These are phyloP conservation scores for Tillus elongatus DNA, from an alignment of 2,888 invertebrate species.

Conservation along the genomic window DNA sequence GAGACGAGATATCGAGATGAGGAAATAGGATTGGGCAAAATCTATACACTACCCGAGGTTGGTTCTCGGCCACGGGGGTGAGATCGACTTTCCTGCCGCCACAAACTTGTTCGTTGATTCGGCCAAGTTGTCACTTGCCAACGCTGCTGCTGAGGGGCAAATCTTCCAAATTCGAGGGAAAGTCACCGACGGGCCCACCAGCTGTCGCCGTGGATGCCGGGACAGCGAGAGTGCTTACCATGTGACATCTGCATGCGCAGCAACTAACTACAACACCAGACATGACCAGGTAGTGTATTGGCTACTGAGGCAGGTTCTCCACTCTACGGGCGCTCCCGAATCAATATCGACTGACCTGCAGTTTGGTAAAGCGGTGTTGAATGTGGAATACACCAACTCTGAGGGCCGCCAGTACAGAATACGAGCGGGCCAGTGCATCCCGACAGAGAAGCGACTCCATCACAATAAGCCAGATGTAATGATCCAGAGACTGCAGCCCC, in stretches of 20 bases:
- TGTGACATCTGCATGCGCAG: conserved; percentile 4
- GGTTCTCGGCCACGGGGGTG: not conserved
- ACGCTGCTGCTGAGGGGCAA: not conserved
- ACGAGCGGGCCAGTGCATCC: too few species aligned
- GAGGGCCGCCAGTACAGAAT: too few species aligned
- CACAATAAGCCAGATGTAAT: too few species aligned
- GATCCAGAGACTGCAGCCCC: too few species aligned
- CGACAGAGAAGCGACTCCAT: too few species aligned
- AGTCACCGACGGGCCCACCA: not conserved
- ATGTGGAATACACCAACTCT: too few species aligned
- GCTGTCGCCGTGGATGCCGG: conserved; percentile 5
- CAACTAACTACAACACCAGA: not conserved
- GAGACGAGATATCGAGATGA: too few species aligned
- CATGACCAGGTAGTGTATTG: conserved; percentile 7
- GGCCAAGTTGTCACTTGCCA: not conserved
- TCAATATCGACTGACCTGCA: not conserved
- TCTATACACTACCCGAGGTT: not conserved
- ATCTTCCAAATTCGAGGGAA: not conserved
- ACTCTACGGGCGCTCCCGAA: not conserved
- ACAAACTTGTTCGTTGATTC: not conserved
- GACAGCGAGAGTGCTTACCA: conserved; percentile 5
- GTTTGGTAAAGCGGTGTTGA: too few species aligned
- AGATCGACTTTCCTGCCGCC: not conserved
- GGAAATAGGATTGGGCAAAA: too few species aligned
- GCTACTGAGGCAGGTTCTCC: not conserved